phyloP scores from a whole-genome alignment of 2,797 vertebrate genomes.

The Atherinosoma microstoma region DNA sequence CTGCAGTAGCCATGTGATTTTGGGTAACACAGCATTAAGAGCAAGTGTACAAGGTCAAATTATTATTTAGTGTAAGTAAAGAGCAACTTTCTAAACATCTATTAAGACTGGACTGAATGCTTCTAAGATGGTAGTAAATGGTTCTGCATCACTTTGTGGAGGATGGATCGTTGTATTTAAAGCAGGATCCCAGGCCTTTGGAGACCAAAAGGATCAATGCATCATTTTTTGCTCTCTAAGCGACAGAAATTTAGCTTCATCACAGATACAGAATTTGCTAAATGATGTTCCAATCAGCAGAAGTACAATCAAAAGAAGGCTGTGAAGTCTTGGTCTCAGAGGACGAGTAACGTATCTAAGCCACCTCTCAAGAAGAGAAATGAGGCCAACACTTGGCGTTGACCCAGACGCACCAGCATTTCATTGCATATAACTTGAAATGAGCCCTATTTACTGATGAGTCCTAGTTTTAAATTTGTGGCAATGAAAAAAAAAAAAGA shows the following conservation, averaged over 20 bases:
- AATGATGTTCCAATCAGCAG: conserved; percentile 1
- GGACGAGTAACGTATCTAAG: background rate
- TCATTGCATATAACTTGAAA: conserved; percentile 1
- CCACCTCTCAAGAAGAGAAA: conserved; percentile 2
- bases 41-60: background rate
- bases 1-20: background rate
- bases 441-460: conserved; percentile 7
- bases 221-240: conserved; percentile 1
- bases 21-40: background rate
- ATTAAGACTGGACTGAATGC: background rate
- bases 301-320: background rate
- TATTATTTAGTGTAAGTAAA: background rate
- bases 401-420: conserved; percentile 9
- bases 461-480: conserved; percentile 3
- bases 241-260: conserved; percentile 4
- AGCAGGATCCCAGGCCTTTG: conserved; percentile 1
- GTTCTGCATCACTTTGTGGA: conserved; percentile 2
- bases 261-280: conserved; percentile 1
- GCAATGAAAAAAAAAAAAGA: background rate
- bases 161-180: background rate
- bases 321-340: conserved; percentile 5
- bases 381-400: background rate
- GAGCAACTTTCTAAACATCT: background rate
- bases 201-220: conserved; percentile 1
- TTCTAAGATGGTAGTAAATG: background rate